These are phyloP conservation scores for Leptarthrus brevirostris DNA, from an alignment of 2,888 invertebrate species.

Conservation along the genomic window DNA sequence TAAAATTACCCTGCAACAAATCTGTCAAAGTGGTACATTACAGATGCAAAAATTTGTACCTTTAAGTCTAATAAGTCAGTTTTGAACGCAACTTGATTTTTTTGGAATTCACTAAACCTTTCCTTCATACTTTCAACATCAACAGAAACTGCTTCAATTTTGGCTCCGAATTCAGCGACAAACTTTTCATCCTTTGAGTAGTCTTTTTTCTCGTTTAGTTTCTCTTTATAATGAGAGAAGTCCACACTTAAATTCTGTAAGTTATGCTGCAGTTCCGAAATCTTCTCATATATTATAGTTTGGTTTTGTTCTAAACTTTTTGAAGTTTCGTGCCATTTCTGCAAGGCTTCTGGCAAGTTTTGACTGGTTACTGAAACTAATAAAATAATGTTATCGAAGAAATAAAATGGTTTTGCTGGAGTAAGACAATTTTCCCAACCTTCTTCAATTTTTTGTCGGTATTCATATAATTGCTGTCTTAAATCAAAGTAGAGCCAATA, in stretches of 20 bases:
- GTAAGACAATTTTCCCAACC: slow-evolving; percentile 57
- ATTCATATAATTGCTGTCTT: slow-evolving; percentile 64
- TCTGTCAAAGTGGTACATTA: too few relatives aligned
- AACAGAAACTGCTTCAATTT: slow-evolving; percentile 62
- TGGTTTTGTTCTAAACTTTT: slow-evolving; percentile 77
- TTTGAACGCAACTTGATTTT: slow-evolving; percentile 59
- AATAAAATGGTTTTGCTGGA: neutral
- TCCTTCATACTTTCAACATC: slow-evolving; percentile 64
- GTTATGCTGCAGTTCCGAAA: slow-evolving; percentile 71
- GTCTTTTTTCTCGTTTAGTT: slow-evolving; percentile 58
- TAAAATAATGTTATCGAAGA: slow-evolving; percentile 50
- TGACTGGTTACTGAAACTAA: slow-evolving; percentile 76
- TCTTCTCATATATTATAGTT: slow-evolving; percentile 71
- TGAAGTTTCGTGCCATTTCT: slow-evolving; percentile 78
- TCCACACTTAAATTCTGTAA: slow-evolving; percentile 70
- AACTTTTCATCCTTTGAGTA: slow-evolving; percentile 64
- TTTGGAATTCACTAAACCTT: slow-evolving; percentile 60
- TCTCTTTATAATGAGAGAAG: slow-evolving; percentile 61
- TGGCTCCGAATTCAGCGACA: slow-evolving; percentile 66
- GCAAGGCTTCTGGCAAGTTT: slow-evolving; percentile 76
- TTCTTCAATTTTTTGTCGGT: slow-evolving; percentile 66
- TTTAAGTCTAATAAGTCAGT: slow-evolving; percentile 58
- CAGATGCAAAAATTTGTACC: too few relatives aligned
- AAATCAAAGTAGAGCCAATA: slow-evolving; percentile 66
- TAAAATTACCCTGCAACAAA: slow-evolving; percentile 59